Evolutionary conservation across 1,140 invertebrate species (phyloP).

Genomic region (Hydropsyche tenuis): DNA sequence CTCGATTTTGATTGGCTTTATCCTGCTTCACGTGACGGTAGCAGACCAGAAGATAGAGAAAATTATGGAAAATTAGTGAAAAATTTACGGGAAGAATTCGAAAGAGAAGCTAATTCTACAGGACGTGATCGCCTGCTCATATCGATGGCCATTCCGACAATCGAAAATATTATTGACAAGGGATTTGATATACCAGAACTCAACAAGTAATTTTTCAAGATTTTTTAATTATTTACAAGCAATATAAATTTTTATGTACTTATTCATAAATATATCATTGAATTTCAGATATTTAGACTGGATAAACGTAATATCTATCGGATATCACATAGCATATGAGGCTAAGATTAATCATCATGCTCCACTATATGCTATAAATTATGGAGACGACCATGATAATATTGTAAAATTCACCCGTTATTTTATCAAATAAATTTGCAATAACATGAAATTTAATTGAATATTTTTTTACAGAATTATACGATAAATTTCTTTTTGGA

Average conservation of each 20-base stretch:
- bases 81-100: constrained; percentile 90
- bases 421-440: not conserved
- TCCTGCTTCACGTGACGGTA: constrained; percentile 88
- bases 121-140: constrained; percentile 81
- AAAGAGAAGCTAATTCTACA: constrained; percentile 81
- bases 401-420: constrained; percentile 3
- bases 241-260: no score
- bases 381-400: not conserved
- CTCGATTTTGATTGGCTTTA: constrained; percentile 98
- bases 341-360: constrained; percentile 90
- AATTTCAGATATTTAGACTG: constrained; percentile 86
- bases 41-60: constrained; percentile 85
- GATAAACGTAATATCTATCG: no score
- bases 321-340: constrained; percentile 91
- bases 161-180: constrained; percentile 91
- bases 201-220: constrained; percentile 71
- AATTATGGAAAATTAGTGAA: constrained; percentile 90
- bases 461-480: constrained; percentile 71
- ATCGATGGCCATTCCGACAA: constrained; percentile 94
- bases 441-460: not conserved
- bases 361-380: constrained; percentile 73
- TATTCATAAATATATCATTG: not conserved
- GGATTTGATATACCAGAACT: constrained; percentile 89
- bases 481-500: constrained; percentile 89
- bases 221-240: no score